Evolutionary conservation across 2,113 vertebrate genomes (phyloP), one percentile per base, ranked within the genome.

Genomic region (Euleptes europaea): DNA sequence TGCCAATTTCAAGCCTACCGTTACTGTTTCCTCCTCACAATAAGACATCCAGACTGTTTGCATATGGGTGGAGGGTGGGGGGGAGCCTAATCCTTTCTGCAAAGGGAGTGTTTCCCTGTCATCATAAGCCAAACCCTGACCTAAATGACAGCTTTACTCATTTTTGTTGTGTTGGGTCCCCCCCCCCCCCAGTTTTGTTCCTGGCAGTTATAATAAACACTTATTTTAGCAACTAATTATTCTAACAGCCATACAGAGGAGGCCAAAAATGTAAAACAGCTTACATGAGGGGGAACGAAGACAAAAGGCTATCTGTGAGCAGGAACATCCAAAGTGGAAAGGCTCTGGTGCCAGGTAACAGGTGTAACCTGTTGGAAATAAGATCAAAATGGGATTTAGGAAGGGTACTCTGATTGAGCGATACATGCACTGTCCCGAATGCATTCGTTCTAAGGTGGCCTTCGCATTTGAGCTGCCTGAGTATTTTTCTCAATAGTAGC

Each of bases 171-270:
- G 54, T 76, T 76, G 65, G 76, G 38, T 23, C 13, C 28, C 31
- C n/a, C n/a, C n/a, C n/a, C n/a, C n/a, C n/a, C n/a, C n/a, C n/a
- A n/a, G 80, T 86, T 93, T 91, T 90, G 81, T 76, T 91, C 74
- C 33, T 88, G 17, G 65, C 15, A 35, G 94, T 93, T 86, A n/a
- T 89, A 90, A 90, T 88, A 89, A 92, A n/a, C 38, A 85, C 44
- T 91, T 90, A 63, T 89, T 86, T 94, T 88, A 88, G 84, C 70
- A 86, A 47, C 57, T 93, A 92, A 94, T 96, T 95, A 90, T 91
- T 91, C 88, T 89, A 92, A 93, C 89, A 95, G 90, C 63, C 74
- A 90, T 74, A 66, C 69, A 90, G 86, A 66, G 82, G 86, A 88
- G 79, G 75, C 90, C 82, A 90, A 91, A 91, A 88, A 86, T 2